Percentiles rank a stretch among this genome's conserved stretches.
phyloP scores from a whole-genome alignment of 2,888 invertebrate species.

The Clusia tigrina region DNA sequence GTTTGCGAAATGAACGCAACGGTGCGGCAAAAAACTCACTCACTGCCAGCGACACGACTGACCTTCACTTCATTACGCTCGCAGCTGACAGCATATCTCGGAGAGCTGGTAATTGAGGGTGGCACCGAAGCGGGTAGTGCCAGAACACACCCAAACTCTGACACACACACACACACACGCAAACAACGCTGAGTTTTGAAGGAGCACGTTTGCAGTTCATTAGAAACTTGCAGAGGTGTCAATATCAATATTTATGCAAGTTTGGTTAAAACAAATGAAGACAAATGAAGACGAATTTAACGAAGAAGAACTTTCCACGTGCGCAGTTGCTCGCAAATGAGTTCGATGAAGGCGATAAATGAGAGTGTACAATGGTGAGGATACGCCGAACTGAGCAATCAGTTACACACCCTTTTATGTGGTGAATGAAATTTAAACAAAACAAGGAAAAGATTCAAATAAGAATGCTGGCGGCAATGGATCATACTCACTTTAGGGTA shows the following conservation, averaged over 20 bases:
- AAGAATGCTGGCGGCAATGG: no score
- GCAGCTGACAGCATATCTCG: neutral
- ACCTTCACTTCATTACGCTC: conserved; percentile 5
- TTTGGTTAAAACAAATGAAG: no score
- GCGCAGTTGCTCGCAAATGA: no score
- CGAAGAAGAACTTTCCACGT: no score
- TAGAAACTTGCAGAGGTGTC: conserved; percentile 21
- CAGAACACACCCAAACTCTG: neutral
- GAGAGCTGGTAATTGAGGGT: neutral
- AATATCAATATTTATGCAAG: conserved; percentile 23
- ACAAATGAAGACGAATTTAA: no score
- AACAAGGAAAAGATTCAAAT: no score
- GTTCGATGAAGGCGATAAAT: no score
- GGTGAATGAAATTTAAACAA: no score
- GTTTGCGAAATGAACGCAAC: neutral
- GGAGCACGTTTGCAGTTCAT: conserved; percentile 25
- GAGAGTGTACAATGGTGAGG: no score
- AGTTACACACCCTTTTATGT: no score
- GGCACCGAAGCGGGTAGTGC: neutral
- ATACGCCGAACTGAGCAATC: no score
- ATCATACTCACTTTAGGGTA: no score
- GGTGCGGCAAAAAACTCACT: neutral
- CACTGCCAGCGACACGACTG: neutral
- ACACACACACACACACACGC: neutral
- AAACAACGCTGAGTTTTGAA: neutral